Base-by-base conservation (phyloP, 2,888 invertebrate species). In the Hemaris fuciformis region DNA sequence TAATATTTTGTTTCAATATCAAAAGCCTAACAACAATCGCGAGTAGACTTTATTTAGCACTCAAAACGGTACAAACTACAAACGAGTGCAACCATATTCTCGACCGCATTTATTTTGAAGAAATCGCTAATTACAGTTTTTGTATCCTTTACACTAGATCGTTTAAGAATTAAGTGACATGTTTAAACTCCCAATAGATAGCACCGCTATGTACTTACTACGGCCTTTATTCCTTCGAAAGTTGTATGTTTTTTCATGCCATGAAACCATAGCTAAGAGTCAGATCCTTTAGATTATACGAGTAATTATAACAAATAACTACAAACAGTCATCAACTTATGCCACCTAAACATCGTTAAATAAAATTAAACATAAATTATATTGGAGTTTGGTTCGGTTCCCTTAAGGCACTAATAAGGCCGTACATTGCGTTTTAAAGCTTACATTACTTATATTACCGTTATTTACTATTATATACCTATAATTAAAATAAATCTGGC, bases 341-440 rank as follows among this genome's bases (percentile, higher is more conserved):
- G 23, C 57, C 27, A 2, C 20, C 7, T 22, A 20, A 5, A 38
- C 20, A 22, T 38, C 15, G 38, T 38, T 23, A 38, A 57, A n/a
- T 53, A 53, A 59, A 38, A 22, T 15, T 41, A 57, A 59, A 31
- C 23, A 61, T 45, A 62, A 65, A 73, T 74, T 82, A 82, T 76
- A 86, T 81, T 85, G 78, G 69, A 87, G 90, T 91, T 91, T 91
- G 91, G 91, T 91, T 89, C 86, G 72, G 90, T 90, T 90, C 78
- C 85, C 69, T 80, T 87, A 90, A 90, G 91, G 91, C 91, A 91
- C 91, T 70, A 76, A 61, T 69, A 81, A 88, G 88, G 90, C 89
- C 89, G 67, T 85, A 81, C 70, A 81, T 87, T 87, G 79, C 80
- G 66, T 74, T 73, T 88, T 91, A 91, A 91, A 91, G 91, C 91